phyloP scores from a whole-genome alignment of 2,113 vertebrate species.

The Gracilinanus agilis region DNA sequence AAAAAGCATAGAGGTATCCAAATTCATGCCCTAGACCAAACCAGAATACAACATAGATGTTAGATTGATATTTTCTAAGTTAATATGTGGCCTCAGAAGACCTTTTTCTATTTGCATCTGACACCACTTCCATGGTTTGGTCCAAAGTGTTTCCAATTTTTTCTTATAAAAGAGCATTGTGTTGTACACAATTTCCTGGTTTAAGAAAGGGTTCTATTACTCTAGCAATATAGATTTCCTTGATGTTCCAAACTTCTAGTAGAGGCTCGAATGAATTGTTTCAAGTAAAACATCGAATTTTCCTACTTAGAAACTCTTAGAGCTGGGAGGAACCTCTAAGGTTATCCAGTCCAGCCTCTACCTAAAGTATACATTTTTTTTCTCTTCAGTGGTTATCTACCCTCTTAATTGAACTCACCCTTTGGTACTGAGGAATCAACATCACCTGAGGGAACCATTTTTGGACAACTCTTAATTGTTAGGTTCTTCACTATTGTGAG shows the following conservation, averaged over 20 bases:
- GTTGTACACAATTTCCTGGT: neutral
- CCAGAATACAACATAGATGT: neutral
- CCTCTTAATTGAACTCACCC: neutral
- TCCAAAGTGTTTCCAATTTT: neutral
- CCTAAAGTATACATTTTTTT: neutral
- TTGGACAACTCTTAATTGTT: neutral
- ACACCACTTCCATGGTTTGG: neutral
- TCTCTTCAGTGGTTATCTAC: neutral
- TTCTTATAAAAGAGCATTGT: neutral
- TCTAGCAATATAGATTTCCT: neutral
- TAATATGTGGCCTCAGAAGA: neutral
- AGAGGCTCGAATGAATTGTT: neutral
- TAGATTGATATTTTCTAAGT: neutral
- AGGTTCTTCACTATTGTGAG: neutral
- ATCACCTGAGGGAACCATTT: neutral
- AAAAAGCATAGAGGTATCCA: neutral
- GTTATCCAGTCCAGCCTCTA: neutral
- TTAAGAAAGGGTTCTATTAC: constrained; percentile 6
- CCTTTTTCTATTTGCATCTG: neutral
- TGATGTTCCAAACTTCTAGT: neutral
- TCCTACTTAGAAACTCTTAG: neutral
- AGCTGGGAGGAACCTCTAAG: neutral
- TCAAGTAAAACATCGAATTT: neutral
- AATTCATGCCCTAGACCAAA: neutral
- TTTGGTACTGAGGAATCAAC: neutral